phyloP scores from a whole-genome alignment of 2,113 vertebrate genomes.

The Pluvialis apricaria region DNA sequence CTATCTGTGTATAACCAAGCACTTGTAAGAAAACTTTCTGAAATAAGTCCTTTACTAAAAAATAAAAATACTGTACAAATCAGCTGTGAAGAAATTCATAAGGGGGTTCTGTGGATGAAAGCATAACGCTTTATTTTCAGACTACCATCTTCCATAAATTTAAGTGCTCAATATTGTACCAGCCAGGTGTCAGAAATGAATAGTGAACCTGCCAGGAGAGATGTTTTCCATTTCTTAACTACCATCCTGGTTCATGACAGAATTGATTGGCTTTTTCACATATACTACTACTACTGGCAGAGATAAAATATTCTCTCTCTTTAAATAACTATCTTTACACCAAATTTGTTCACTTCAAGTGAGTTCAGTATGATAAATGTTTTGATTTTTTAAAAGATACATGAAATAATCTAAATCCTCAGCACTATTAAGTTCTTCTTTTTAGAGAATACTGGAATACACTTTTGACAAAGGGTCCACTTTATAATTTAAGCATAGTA shows the following conservation, averaged over 20 bases:
- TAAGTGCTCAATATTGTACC: slow-evolving; percentile 66
- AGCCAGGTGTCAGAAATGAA: slow-evolving; percentile 72
- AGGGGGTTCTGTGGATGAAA: slow-evolving; percentile 37
- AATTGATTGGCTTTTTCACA: slow-evolving; percentile 68
- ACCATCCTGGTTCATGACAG: slow-evolving; percentile 40
- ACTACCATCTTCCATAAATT: slow-evolving; percentile 72
- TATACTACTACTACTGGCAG: slow-evolving; percentile 37
- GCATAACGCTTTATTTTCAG: slow-evolving; percentile 73
- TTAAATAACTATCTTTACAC: slow-evolving; percentile 29
- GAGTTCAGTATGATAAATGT: slow-evolving; percentile 3
- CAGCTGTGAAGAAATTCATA: slow-evolving; percentile 43
- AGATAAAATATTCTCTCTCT: slow-evolving; percentile 33
- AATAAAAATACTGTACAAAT: slow-evolving; percentile 30
- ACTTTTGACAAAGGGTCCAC: background rate
- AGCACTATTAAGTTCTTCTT: background rate
- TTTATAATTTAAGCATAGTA: background rate
- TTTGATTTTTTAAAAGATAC: slow-evolving; percentile 34
- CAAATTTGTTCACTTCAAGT: slow-evolving; percentile 23
- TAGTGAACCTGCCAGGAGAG: slow-evolving; percentile 64
- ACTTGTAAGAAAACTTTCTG: slow-evolving; percentile 37
- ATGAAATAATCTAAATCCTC: background rate
- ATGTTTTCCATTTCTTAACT: slow-evolving; percentile 72
- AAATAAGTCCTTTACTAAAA: slow-evolving; percentile 43
- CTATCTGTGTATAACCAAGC: background rate
- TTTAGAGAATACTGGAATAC: background rate